phyloP scores from a whole-genome alignment of 2,797 vertebrate species.

The Aeoliscus strigatus region DNA sequence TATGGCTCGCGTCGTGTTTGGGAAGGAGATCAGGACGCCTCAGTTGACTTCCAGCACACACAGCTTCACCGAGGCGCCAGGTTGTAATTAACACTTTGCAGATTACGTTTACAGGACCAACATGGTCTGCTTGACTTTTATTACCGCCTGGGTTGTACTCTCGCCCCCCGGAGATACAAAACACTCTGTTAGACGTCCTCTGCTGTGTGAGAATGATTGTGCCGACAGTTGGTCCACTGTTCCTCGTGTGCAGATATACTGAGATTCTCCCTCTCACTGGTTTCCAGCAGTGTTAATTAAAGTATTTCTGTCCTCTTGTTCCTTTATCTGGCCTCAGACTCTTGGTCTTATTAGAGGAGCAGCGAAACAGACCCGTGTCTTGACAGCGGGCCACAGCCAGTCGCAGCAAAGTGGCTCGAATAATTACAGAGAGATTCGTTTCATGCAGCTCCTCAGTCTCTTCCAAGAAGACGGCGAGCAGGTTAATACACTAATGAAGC shows the following conservation, averaged over 20 bases:
- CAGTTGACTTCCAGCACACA: slow-evolving; percentile 53
- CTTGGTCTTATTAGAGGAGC: slow-evolving; percentile 46
- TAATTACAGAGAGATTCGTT: slow-evolving; percentile 49
- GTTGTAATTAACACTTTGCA: slow-evolving; percentile 75
- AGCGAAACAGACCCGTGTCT: slow-evolving; percentile 45
- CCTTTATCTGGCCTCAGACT: slow-evolving; percentile 43
- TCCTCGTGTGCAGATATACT: slow-evolving; percentile 23
- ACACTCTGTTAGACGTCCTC: too few relatives aligned
- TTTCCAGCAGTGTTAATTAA: too few relatives aligned
- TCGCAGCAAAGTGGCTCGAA: slow-evolving; percentile 30
- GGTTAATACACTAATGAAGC: slow-evolving; percentile 37
- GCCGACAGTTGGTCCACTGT: slow-evolving; percentile 19
- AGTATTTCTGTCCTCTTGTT: slow-evolving; percentile 35
- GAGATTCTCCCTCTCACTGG: slow-evolving; percentile 13
- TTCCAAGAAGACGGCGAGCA: slow-evolving; percentile 17
- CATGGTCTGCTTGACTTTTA: slow-evolving; percentile 71
- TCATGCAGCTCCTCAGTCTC: slow-evolving; percentile 34
- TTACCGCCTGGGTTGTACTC: slow-evolving; percentile 50
- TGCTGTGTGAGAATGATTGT: slow-evolving; percentile 45
- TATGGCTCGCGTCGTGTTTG: slow-evolving; percentile 37
- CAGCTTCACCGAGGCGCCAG: slow-evolving; percentile 69
- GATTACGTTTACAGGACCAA: slow-evolving; percentile 79
- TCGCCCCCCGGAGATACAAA: slow-evolving; percentile 44
- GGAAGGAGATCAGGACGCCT: slow-evolving; percentile 52
- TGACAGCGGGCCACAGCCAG: slow-evolving; percentile 47